Conservation (phyloP, 2,888 invertebrate genomes). For the Phyto melanocephala region DNA sequence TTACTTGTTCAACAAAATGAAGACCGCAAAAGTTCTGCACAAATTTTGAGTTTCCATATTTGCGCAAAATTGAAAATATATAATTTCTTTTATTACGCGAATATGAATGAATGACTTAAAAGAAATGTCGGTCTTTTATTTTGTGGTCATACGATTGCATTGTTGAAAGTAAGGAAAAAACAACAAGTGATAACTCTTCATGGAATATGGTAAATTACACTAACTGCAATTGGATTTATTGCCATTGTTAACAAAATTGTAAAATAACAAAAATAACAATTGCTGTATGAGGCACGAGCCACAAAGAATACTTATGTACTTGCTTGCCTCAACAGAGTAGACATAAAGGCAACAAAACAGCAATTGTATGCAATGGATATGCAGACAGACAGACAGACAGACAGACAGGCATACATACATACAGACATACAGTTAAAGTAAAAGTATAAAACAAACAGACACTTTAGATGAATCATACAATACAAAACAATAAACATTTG, state of each 20-base stretch:
- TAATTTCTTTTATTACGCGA: conserved; percentile 40
- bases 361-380: conserved; percentile 10
- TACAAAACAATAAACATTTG: conserved; percentile 44
- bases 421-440: conserved; percentile 32
- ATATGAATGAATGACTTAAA: conserved; percentile 2
- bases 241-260: conserved; percentile 71
- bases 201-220: conserved; percentile 67
- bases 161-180: conserved; percentile 1
- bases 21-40: background rate
- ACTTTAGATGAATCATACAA: conserved; percentile 49
- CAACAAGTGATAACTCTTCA: conserved; percentile 55
- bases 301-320: conserved; percentile 32
- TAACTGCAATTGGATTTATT: conserved; percentile 69
- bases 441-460: conserved; percentile 48
- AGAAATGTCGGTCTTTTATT: background rate
- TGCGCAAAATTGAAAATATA: background rate
- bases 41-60: conserved; percentile 13
- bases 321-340: conserved; percentile 24
- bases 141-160: conserved; percentile 8
- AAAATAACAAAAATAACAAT: conserved; percentile 69
- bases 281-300: conserved; percentile 64
- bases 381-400: background rate
- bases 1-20: background rate
- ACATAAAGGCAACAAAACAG: conserved; percentile 57
- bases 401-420: conserved; percentile 9